phyloP scores from a whole-genome alignment of 2,113 vertebrate genomes.

The Melozone crissalis region DNA sequence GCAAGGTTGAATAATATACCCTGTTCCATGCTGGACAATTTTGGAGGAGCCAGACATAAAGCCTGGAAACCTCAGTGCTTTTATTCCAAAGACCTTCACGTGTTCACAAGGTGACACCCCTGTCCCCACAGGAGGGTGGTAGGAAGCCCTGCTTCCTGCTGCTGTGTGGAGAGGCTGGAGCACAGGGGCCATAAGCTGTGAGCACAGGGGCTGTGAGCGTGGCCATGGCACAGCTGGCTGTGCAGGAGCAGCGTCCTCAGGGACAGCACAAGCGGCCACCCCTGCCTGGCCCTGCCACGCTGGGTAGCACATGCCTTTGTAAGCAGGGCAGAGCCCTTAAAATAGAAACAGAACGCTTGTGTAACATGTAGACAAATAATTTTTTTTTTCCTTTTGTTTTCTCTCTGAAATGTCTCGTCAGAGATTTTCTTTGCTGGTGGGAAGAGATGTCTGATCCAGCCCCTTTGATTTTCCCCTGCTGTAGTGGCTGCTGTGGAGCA shows the following conservation, averaged over 20 bases:
- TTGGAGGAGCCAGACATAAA: neutral
- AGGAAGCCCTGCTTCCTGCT: neutral
- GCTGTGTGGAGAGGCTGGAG: neutral
- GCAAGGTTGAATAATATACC: neutral
- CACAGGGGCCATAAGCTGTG: neutral
- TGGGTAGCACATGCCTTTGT: neutral
- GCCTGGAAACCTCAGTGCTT: neutral
- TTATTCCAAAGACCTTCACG: neutral
- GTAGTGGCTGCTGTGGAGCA: neutral
- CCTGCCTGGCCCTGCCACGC: neutral
- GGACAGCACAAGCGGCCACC: neutral
- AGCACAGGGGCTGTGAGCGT: neutral
- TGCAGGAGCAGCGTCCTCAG: neutral
- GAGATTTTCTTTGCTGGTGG: neutral
- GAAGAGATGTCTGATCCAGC: neutral
- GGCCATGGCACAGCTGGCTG: neutral
- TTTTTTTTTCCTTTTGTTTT: neutral
- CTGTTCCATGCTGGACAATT: neutral
- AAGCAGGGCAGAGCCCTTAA: neutral
- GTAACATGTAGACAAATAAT: neutral
- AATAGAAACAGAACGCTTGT: neutral
- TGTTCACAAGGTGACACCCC: neutral
- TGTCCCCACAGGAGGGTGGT: neutral
- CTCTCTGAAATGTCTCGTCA: neutral
- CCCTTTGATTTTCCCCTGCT: neutral